A percentile compares a stretch with the other conserved stretches of the same genome.
These are phyloP conservation scores for Prunella himalayana DNA, from an alignment of 2,113 vertebrate species.

Conservation along the genomic window DNA sequence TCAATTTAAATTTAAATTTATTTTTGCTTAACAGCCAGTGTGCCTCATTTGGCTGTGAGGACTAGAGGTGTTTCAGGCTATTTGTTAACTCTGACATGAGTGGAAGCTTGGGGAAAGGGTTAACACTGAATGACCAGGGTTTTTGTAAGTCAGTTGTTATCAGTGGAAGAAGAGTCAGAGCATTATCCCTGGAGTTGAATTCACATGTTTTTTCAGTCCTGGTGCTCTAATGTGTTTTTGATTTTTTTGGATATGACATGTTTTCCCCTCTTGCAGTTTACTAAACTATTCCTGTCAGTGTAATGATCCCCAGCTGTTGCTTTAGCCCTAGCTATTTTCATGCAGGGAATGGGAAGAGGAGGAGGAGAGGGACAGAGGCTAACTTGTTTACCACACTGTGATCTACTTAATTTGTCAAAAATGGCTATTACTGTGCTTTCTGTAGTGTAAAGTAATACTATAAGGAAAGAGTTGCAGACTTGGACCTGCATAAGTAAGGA, in stretches of 20 bases:
- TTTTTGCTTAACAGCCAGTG: neutral
- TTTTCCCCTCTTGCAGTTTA: constrained; percentile 58
- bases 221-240: constrained; percentile 55
- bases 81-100: neutral
- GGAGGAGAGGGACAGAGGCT: constrained; percentile 27
- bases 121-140: neutral
- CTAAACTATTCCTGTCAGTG: constrained; percentile 74
- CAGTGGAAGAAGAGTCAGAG: neutral
- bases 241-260: constrained; percentile 63
- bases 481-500: neutral
- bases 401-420: constrained; percentile 23
- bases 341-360: constrained; percentile 38
- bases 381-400: constrained; percentile 16
- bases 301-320: constrained; percentile 78
- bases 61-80: neutral
- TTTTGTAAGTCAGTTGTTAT: neutral
- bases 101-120: neutral
- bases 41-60: neutral
- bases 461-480: neutral
- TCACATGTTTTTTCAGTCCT: neutral
- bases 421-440: neutral
- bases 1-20: neutral
- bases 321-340: constrained; percentile 66
- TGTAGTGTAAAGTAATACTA: neutral
- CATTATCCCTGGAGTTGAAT: neutral